Conservation (phyloP, 2,113 vertebrate genomes). For the Muntiacus reevesi region DNA sequence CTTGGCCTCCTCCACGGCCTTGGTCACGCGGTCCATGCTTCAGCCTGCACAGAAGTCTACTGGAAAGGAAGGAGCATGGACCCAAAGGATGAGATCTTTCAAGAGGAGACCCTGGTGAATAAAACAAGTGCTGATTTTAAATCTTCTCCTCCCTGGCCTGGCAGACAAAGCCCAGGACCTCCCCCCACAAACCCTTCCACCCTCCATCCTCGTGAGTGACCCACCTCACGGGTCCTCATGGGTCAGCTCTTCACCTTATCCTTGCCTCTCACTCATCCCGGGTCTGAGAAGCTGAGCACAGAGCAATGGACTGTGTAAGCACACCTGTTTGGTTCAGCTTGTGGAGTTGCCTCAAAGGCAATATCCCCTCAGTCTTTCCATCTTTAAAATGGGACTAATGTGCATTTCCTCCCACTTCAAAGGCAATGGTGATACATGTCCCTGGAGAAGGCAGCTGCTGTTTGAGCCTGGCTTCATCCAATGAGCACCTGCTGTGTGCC, state of each 20-base stretch:
- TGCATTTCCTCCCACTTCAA: not conserved
- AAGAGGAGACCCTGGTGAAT: not conserved
- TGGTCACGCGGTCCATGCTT: not conserved
- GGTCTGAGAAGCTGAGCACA: not conserved
- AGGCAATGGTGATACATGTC: not conserved
- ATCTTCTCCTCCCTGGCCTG: not conserved
- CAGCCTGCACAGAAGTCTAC: not conserved
- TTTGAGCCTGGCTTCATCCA: not conserved
- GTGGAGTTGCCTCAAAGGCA: no score
- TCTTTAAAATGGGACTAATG: not conserved
- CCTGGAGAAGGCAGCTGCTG: not conserved
- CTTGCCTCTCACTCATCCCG: not conserved
- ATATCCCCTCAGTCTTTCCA: not conserved
- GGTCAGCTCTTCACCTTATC: not conserved
- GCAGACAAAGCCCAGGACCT: not conserved
- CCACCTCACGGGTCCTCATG: not conserved
- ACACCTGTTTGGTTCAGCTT: not conserved
- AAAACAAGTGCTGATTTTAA: not conserved
- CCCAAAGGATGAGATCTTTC: not conserved
- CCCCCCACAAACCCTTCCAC: no score
- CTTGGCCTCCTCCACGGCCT: not conserved
- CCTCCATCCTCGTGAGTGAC: rapidly evolving
- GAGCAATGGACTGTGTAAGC: not conserved
- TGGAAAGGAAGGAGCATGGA: not conserved
- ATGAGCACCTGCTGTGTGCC: not conserved